Evolutionary conservation across 2,888 invertebrate species (phyloP).

Genomic region (Tetragnatha montana): DNA sequence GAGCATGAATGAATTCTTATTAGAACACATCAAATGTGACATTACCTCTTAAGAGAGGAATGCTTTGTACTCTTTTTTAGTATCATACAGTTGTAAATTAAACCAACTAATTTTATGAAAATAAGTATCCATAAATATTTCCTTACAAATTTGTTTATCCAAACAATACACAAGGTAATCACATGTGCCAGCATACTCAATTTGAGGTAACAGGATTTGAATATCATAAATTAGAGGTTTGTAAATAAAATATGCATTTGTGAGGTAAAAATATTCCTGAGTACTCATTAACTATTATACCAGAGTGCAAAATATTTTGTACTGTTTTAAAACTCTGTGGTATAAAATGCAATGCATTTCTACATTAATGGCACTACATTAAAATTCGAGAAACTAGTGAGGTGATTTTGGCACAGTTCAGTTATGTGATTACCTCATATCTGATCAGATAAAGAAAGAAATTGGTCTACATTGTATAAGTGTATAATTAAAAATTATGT

Average conservation of each 20-base stretch:
- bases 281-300: neutral
- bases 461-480: neutral
- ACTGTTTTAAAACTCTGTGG: neutral
- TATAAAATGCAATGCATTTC: neutral
- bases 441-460: neutral
- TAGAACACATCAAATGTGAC: neutral
- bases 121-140: neutral
- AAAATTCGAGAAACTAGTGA: neutral
- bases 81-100: neutral
- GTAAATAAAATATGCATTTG: neutral
- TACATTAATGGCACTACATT: neutral
- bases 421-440: neutral
- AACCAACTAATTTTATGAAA: neutral
- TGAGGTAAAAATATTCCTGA: slow-evolving; percentile 1
- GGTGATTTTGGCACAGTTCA: neutral
- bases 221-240: neutral
- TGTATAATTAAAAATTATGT: neutral
- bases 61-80: neutral
- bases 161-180: neutral
- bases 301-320: neutral
- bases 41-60: neutral
- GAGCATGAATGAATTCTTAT: neutral
- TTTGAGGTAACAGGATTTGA: neutral
- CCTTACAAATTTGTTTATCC: neutral
- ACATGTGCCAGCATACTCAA: neutral